Base-by-base conservation (phyloP, 2,888 invertebrate genomes). In the Dermolepida albohirtum region DNA sequence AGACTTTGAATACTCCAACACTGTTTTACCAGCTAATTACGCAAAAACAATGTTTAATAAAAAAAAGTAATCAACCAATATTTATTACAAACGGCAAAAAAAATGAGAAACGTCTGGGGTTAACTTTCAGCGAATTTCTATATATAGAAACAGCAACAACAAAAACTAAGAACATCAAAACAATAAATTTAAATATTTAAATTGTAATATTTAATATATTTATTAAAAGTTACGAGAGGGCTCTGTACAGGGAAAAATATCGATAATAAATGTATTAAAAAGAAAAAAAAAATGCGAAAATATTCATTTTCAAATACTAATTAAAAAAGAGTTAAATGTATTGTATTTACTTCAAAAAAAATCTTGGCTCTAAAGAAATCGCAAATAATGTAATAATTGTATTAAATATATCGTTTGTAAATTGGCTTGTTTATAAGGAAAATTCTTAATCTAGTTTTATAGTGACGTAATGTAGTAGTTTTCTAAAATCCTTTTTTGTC, bases 151-250 rank as follows among this genome's bases (percentile, higher is more conserved):
- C 2, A 54, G 39, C 17, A 54, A 34, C 54, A 54, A 40, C 16
- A 10, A 34, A 34, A 10, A 34, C 2, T 8, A 34, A 34, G 34
- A 34, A 34, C 34, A 34, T 2, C 29, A 54, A 54, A 54, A 54
- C 54, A 54, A 54, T 12, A 29, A 52, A n/a, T 29, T 29, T 27
- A 51, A 34, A 51, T 51, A 51, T 27, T 29, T 27, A 22, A 51
- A 51, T 51, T 51, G 40, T 34, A 34, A 34, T 34, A 10, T 40
- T 39, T 54, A 40, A 16, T 54, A 8, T 40, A 40, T 40, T 16
- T 8, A 40, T 27, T 11, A 4, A 34, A 34, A 8, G 34, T 34
- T 34, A 8, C 6, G 10, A 7, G 34, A 34, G 10, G 6, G 34
- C 6, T 22, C 22, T 22, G 34, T 10, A 34, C 34, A 6, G 10